A percentile compares a stretch with the other conserved stretches of the same genome.
Conservation (phyloP, 2,888 invertebrate genomes). For the Hydriomena furcata region DNA sequence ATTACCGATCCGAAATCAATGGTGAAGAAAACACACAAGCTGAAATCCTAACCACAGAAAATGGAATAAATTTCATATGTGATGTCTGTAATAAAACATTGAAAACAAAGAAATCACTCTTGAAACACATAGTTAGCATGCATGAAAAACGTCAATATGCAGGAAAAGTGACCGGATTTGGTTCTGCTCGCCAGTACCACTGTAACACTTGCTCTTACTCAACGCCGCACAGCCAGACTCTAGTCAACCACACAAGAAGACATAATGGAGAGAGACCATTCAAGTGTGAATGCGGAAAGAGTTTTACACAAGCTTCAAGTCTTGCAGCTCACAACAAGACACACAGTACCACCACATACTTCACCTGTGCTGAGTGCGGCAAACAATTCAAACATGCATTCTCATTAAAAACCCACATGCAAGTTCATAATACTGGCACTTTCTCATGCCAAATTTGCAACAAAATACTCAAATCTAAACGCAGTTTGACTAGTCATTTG, state of each 20-base stretch:
- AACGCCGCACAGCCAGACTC: conserved; percentile 74
- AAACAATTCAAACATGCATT: conserved; percentile 78
- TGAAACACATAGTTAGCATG: conserved; percentile 64
- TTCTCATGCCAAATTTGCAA: conserved; percentile 67
- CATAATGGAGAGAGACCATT: conserved; percentile 76
- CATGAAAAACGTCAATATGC: conserved; percentile 65
- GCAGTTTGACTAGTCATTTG: conserved; percentile 66
- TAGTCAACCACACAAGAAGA: conserved; percentile 72
- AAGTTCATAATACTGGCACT: conserved; percentile 64
- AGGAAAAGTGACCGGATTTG: conserved; percentile 69
- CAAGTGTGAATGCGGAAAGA: conserved; percentile 72
- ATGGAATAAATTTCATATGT: conserved; percentile 44
- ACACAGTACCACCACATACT: conserved; percentile 64
- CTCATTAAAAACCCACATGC: conserved; percentile 66
- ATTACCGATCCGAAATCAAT: conserved; percentile 23
- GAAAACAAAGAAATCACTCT: conserved; percentile 58
- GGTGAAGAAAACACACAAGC: conserved; percentile 14
- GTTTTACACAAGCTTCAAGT: conserved; percentile 72
- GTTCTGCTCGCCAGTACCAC: conserved; percentile 62
- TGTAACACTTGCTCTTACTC: conserved; percentile 71
- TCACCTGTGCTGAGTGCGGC: conserved; percentile 70
- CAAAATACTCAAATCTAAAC: conserved; percentile 69
- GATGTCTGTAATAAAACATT: conserved; percentile 58
- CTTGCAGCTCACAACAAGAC: conserved; percentile 70
- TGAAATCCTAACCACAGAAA: not conserved